Evolutionary conservation across 2,113 vertebrate species (phyloP), one percentile per base, ranked within the genome.

Genomic region (Microcebus murinus): DNA sequence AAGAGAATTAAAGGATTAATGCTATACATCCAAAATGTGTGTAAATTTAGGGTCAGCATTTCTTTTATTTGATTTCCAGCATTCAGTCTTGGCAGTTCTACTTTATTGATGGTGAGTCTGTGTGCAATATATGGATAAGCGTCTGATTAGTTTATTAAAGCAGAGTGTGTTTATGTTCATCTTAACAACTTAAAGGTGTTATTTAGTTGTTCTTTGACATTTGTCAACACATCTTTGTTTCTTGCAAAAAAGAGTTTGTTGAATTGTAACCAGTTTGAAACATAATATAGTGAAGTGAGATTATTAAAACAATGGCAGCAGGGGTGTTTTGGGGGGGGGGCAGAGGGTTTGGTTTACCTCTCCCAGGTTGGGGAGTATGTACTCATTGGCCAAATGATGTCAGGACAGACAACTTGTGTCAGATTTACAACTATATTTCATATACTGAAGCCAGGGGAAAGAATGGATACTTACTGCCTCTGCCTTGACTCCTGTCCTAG

Each of bases 1-100:
- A 70, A 93, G 63, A 91, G 48, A 87, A 95, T 91, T 42, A 67
- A 52, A 90, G 68, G 77, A 87, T 94, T 95, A 94, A 94, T 89
- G 63, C 55, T 92, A 36, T 77, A 63, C 48, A 79, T 71, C 23
- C 23, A 52, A 79, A 96, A 82, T 80, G 50, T 79, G n/a, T 96
- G 45, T 82, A 91, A 80, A 89, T 82, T 94, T 95, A 90, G 17
- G 36, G 79, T 65, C 42, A 73, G 50, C 18, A 42, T 97, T 91
- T 94, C 68, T 45, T 93, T 59, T 67, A 25, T 87, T 31, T 87
- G 79, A 83, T 93, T 90, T 94, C 57, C 25, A 93, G 63, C 20
- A 83, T 81, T 85, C 63, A 77, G 15, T 34, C 23, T 82, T 86
- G 82, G 63, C 42, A 77, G 39, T 68, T 84, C 29, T 57, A 74